Percentiles rank a stretch among this genome's conserved stretches.
phyloP scores from a whole-genome alignment of 2,888 invertebrate genomes.

The Beris chalybata region DNA sequence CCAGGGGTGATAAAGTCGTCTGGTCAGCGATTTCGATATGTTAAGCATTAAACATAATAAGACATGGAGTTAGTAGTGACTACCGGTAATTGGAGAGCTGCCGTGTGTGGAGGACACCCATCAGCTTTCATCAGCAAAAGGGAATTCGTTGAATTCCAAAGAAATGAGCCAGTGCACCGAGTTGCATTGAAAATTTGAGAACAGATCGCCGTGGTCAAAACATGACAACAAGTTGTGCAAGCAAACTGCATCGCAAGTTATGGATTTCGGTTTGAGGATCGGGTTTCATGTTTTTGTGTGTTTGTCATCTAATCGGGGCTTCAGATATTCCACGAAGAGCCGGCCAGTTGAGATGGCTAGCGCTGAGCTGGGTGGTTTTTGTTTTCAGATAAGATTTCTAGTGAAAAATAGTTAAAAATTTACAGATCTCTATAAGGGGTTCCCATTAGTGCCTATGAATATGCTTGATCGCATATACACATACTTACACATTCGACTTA shows the following conservation, averaged over 20 bases:
- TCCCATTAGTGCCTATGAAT: neutral
- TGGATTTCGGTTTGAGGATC: neutral
- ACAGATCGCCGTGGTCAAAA: too few relatives aligned
- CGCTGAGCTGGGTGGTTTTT: too few relatives aligned
- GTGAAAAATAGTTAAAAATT: too few relatives aligned
- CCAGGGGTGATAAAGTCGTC: slow-evolving; percentile 21
- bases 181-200: too few relatives aligned
- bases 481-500: too few relatives aligned
- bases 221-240: too few relatives aligned
- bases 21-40: slow-evolving; percentile 28
- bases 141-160: slow-evolving; percentile 35
- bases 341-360: too few relatives aligned
- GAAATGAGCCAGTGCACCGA: slow-evolving; percentile 26
- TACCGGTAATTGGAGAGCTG: slow-evolving; percentile 31
- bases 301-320: neutral
- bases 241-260: too few relatives aligned
- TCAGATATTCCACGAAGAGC: too few relatives aligned
- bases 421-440: neutral
- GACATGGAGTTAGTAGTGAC: slow-evolving; percentile 17
- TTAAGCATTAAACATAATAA: slow-evolving; percentile 16
- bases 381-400: too few relatives aligned
- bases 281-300: slow-evolving; percentile 29
- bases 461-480: too few relatives aligned
- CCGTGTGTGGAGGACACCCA: slow-evolving; percentile 24
- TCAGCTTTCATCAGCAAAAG: slow-evolving; percentile 31